These are phyloP conservation scores for Premnoplex brunnescens DNA, from an alignment of 2,797 vertebrate species.

Conservation along the genomic window DNA sequence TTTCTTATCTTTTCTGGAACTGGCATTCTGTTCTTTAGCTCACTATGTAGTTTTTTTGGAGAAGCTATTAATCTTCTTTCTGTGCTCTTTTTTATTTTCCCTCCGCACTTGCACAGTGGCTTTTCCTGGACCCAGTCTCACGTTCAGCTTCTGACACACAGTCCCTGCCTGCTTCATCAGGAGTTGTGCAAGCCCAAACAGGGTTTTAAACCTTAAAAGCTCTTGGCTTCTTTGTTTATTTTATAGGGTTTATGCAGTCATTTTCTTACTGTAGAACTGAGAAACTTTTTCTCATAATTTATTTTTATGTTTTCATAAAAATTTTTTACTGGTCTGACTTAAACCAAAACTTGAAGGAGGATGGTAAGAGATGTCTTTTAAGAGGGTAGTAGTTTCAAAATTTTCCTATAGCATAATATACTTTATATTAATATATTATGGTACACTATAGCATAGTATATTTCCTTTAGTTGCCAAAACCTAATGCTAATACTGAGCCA, in stretches of 20 bases:
- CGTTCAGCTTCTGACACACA: neutral
- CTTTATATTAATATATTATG: neutral
- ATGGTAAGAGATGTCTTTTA: neutral
- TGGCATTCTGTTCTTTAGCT: neutral
- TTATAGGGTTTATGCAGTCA: accelerated
- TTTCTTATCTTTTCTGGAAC: constrained; percentile 52
- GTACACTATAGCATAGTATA: neutral
- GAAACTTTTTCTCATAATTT: neutral
- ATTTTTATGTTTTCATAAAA: neutral
- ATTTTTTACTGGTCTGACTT: neutral
- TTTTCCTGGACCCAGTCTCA: neutral
- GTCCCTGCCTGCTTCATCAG: neutral
- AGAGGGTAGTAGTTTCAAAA: neutral
- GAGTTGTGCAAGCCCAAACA: neutral
- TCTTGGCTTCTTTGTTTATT: neutral
- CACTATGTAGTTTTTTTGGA: neutral
- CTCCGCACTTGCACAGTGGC: neutral
- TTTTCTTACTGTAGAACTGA: neutral
- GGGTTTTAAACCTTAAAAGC: neutral
- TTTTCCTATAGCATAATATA: neutral
- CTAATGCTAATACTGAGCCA: neutral
- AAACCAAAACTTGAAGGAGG: neutral
- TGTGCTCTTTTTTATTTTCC: neutral
- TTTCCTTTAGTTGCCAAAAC: neutral
- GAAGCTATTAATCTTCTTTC: neutral